Evolutionary conservation across 2,888 invertebrate genomes (phyloP), one percentile per base, ranked within the genome.

Genomic region (Agrotis clavis): DNA sequence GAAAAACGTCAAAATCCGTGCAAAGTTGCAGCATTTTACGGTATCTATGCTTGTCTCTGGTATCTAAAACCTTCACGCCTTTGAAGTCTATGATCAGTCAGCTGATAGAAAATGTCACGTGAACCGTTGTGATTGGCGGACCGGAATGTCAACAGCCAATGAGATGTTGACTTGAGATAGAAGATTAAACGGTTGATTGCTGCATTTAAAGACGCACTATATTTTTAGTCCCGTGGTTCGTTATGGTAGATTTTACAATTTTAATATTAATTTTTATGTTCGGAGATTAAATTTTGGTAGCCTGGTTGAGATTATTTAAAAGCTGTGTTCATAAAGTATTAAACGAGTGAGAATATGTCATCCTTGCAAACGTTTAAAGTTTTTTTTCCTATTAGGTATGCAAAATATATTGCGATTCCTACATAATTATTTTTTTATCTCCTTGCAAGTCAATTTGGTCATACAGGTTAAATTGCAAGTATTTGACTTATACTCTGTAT

Each of bases 121-220:
- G 66, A 67, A 5, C 47, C 35, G 45, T 30, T 45, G 14, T 35
- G 48, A 67, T 50, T 67, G 48, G 21, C 35, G 9, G 14, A 65
- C 7, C 11, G 21, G 65, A 48, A 67, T 65, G n/a, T 67, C 48
- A 67, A 67, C 48, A 21, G 48, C 35, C 21, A 35, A 21, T 67
- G 13, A 35, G 11, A 19, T 19, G 4, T 51, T 63, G 53, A 62
- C 13, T 6, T 62, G 53, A 51, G 25, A 25, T 3, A 16, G 16
- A 16, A 21, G n/a, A 30, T 41, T n/a, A 25, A 48, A 4, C 4
- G 61, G 18, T 54, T 11, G n/a, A 30, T 30, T 5, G 16, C 56
- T 16, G 19, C 9, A 51, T 50, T 60, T 30, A 11, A 1, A 62
- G 14, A 25, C 25, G 25, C 25, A 14, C 9, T 48, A 50, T 7